Evolutionary conservation across 53 echinoderm and acorn worm genomes (phyloP), one percentile per base, ranked within the genome.

Genomic region (Echinarachnius parma): DNA sequence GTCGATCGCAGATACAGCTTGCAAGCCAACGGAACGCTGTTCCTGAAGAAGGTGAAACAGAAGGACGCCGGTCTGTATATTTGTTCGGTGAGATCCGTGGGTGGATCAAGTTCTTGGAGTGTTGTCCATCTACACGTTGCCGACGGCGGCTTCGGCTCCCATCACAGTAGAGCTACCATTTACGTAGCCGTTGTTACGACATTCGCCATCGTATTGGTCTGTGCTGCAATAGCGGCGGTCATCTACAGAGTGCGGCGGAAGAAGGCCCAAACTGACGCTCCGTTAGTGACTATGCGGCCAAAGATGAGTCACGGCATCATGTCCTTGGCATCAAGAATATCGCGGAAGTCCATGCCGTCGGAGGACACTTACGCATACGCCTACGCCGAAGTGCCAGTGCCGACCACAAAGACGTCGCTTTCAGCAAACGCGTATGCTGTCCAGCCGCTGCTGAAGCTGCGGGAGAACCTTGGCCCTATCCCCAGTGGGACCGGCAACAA

Each of bases 281-380:
- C 56, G 7, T 42, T 72, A 7, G 74, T 55, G 14, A 72, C 28
- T 44, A 54, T 56, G 2, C 74, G 74, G 9, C 74, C 74, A 14
- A 72, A 54, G 57, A 28, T 72, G 2, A 30, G 74, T 54, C 74
- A 72, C 5, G 57, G 74, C n/a, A 34, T 72, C 3, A 4, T 56
- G 0, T 72, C 72, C 1, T 39, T 72, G 14, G 58, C 74, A 33
- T 39, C 74, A 14, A 35, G 57, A 18, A 56, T 57, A 13, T 72
- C 74, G 8, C 56, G 74, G 8, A 72, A 72, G 46, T 72, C 57
- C n/a, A 9, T 72, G 16, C 44, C 74, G n/a, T 34, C 57, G 24
- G 74, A 72, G 5, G 74, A 56, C 18, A 72, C 74, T n/a, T 72
- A 72, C 19, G 74, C 70, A 25, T 72, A 72, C 29, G 74, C 56